Conservation (phyloP, 2,888 invertebrate species). For the Epirrhoe alternata region DNA sequence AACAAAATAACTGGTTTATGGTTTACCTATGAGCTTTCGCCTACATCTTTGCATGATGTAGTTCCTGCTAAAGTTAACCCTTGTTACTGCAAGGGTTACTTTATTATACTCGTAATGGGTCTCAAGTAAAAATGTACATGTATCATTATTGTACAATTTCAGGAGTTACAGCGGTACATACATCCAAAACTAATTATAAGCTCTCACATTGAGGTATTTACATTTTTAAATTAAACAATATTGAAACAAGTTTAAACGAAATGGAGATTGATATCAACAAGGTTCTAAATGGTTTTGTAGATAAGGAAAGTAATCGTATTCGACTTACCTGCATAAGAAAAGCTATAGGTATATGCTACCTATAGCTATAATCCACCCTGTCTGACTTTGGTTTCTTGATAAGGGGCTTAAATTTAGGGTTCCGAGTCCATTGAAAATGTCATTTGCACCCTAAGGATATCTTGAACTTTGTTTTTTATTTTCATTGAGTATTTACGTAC, state of each 20-base stretch:
- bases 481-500: slow-evolving; percentile 8
- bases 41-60: not conserved
- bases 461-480: slow-evolving; percentile 39
- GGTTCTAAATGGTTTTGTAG: slow-evolving; percentile 3
- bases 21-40: not conserved
- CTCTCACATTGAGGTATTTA: not conserved
- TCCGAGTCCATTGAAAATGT: slow-evolving; percentile 41
- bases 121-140: not conserved
- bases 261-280: slow-evolving; percentile 7
- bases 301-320: slow-evolving; percentile 11
- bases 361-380: slow-evolving; percentile 30
- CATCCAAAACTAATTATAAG: not conserved
- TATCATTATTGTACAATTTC: too few species aligned
- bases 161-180: not conserved
- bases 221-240: not conserved
- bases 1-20: too few species aligned
- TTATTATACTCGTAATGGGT: not conserved
- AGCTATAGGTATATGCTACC: slow-evolving; percentile 2
- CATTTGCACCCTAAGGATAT: slow-evolving; percentile 42
- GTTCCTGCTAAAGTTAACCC: not conserved
- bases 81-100: too few species aligned
- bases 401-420: slow-evolving; percentile 43
- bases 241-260: not conserved
- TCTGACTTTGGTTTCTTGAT: slow-evolving; percentile 40
- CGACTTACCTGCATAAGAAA: slow-evolving; percentile 15